Evolutionary conservation across 2,888 invertebrate genomes (phyloP), one percentile per base, ranked within the genome.

Genomic region (Sminthurinus aureus): DNA sequence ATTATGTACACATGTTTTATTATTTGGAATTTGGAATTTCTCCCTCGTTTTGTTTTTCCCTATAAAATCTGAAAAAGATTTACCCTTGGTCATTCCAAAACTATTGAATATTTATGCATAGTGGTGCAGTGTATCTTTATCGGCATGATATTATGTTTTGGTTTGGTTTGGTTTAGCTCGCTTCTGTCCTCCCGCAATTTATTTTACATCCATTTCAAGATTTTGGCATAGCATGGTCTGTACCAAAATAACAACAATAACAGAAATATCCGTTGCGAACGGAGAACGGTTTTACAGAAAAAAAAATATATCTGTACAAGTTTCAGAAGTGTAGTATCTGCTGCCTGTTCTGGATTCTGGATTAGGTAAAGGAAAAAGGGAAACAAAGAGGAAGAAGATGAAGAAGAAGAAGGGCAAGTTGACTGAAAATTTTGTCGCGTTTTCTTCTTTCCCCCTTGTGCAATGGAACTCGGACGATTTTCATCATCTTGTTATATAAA

Each of bases 381-480:
- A 15, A 58, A 58, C 13, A 58, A 58, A 15, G 58, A 58, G 2
- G 9, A 6, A 38, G 18, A 58, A 58, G 58, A 0, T 6, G 58
- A 6, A 58, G 18, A 58, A 58, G 58, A 11, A 18, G 18, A 58
- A 58, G 18, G 18, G 15, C 58, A 58, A 58, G 58, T 26, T 24
- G 73, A 73, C 73, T 73, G 20, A 15, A 69, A 69, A 73, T 6
- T 73, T 73, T 73, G 73, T 58, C 13, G 58, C 58, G 58, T 58
- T 58, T 58, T 38, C 38, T 13, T 58, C 58, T 58, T 58, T 58
- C 18, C 58, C 58, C 18, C 38, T 38, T 38, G 38, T 38, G 38
- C 38, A 38, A 38, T 58, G 58, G 15, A 58, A 58, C 58, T 58
- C 58, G 15, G 58, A 58, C 58, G 18, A 58, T 38, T 38, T 38